These are phyloP conservation scores for Cantharis rustica DNA, from an alignment of 2,888 invertebrate genomes.

Conservation along the genomic window DNA sequence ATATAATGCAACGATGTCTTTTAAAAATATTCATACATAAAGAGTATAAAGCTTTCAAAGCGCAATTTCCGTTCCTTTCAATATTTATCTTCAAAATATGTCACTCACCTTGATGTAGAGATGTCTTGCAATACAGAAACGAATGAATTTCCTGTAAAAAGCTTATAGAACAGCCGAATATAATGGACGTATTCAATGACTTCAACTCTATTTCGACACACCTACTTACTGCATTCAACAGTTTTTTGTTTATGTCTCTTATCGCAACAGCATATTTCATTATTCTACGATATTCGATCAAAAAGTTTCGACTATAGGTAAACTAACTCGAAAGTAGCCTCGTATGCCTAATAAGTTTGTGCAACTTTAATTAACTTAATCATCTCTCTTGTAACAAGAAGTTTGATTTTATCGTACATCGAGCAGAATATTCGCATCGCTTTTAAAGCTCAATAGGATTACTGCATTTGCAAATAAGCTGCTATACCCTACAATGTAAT, in stretches of 20 bases:
- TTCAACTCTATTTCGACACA: conserved; percentile 16
- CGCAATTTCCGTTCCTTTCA: conserved; percentile 9
- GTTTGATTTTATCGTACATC: neutral
- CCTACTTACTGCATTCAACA: conserved; percentile 8
- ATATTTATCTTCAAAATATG: conserved; percentile 11
- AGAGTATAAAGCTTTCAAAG: neutral
- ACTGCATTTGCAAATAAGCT: neutral
- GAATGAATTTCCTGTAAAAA: conserved; percentile 17
- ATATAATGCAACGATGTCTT: neutral
- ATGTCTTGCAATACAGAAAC: conserved; percentile 15
- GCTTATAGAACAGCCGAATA: conserved; percentile 10
- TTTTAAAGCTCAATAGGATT: neutral
- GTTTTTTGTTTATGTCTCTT: conserved; percentile 1
- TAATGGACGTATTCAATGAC: conserved; percentile 10
- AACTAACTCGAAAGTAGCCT: neutral
- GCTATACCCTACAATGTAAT: neutral
- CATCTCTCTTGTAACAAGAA: neutral
- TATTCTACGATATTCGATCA: neutral
- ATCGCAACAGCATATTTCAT: neutral
- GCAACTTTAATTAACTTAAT: neutral
- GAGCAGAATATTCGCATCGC: neutral
- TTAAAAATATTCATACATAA: conserved; percentile 1
- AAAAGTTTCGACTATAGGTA: neutral
- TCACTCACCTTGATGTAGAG: conserved; percentile 6
- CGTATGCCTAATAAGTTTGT: neutral